These are phyloP conservation scores for Chiroxiphia lanceolata DNA, from an alignment of 2,797 vertebrate species.

Conservation along the genomic window DNA sequence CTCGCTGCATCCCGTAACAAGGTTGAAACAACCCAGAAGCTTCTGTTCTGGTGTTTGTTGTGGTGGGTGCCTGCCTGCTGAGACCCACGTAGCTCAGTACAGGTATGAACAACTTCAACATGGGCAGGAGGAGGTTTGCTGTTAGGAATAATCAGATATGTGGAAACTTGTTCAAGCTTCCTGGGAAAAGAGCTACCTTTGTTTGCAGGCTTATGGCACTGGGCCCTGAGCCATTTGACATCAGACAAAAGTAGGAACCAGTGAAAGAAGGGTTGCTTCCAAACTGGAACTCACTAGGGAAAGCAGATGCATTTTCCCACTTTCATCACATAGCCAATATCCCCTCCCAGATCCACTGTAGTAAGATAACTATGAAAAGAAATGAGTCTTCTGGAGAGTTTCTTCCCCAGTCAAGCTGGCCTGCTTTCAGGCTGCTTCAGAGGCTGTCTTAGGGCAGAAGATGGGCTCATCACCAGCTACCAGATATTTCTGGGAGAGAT, in stretches of 20 bases:
- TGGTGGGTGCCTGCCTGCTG: neutral
- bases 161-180: neutral
- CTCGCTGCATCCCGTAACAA: fast-evolving
- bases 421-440: neutral
- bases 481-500: neutral
- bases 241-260: neutral
- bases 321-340: neutral
- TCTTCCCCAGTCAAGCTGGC: neutral
- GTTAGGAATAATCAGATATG: neutral
- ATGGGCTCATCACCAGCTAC: neutral
- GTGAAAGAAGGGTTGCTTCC: neutral
- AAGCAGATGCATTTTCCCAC: neutral
- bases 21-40: neutral
- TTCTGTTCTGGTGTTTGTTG: neutral
- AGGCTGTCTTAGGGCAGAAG: neutral
- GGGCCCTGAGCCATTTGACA: neutral
- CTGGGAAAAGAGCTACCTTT: neutral
- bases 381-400: neutral
- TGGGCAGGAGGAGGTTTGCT: fast-evolving
- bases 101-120: neutral
- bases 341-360: neutral
- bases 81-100: neutral
- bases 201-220: neutral
- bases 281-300: neutral
- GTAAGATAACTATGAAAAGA: neutral